Percentiles rank a stretch among this genome's conserved stretches.
Conservation (phyloP, 2,797 vertebrate genomes). For the Sphaeramia orbicularis region DNA sequence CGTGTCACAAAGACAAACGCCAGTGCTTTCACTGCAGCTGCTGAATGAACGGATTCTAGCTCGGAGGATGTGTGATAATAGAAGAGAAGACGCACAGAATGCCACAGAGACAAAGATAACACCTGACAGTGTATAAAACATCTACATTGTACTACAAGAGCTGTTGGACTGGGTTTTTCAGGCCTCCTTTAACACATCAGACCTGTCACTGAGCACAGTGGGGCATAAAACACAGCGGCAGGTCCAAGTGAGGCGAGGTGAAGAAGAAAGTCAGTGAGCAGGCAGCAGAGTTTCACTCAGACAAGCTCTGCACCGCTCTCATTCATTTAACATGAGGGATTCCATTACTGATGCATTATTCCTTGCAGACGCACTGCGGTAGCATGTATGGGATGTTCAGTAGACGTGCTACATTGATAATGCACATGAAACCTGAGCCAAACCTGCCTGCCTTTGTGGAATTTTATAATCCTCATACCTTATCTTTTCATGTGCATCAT, state of each 20-base stretch:
- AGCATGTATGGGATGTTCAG: not conserved
- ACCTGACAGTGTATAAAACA: slow-evolving; percentile 25
- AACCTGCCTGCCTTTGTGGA: not conserved
- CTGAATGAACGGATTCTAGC: not conserved
- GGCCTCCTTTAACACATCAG: slow-evolving; percentile 35
- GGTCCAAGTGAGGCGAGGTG: slow-evolving; percentile 11
- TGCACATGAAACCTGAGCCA: not conserved
- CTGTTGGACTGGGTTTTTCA: not conserved
- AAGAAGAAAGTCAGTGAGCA: slow-evolving; percentile 2
- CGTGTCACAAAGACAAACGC: not conserved
- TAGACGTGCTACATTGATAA: not conserved
- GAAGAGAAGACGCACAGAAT: not conserved
- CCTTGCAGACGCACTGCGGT: slow-evolving; percentile 9
- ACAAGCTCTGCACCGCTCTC: slow-evolving; percentile 6
- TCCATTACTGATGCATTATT: slow-evolving; percentile 21
- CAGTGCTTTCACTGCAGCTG: too few species aligned
- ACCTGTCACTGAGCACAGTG: not conserved
- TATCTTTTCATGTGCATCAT: not conserved
- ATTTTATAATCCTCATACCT: not conserved
- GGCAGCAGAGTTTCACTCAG: slow-evolving; percentile 1
- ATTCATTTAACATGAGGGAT: slow-evolving; percentile 38
- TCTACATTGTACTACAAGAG: slow-evolving; percentile 11
- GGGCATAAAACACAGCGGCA: slow-evolving; percentile 7
- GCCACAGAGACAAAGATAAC: slow-evolving; percentile 6
- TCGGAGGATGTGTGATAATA: not conserved